A percentile compares a stretch with the other conserved stretches of the same genome.
phyloP scores from a whole-genome alignment of 2,888 invertebrate species.

The Amitus sp. region DNA sequence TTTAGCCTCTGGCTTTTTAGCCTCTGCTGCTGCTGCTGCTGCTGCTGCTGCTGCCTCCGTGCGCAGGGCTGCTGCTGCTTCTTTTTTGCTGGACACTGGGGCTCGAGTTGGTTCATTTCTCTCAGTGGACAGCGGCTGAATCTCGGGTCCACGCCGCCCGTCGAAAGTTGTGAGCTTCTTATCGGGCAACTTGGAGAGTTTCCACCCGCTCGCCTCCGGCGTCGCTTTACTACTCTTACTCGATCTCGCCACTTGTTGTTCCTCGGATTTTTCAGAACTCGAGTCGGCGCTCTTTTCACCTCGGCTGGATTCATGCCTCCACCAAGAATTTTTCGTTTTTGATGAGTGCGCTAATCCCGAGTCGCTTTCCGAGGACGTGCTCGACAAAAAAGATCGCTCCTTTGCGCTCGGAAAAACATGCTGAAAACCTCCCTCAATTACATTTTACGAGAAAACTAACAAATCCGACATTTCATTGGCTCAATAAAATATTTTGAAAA shows the following conservation, averaged over 20 bases:
- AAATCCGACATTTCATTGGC: too few species aligned
- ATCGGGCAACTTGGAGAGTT: conserved; percentile 76
- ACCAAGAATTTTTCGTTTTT: conserved; percentile 33
- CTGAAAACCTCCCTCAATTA: conserved; percentile 6
- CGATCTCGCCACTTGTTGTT: conserved; percentile 5
- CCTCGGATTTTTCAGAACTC: not conserved
- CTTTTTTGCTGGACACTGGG: conserved; percentile 60
- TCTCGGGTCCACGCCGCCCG: conserved; percentile 78
- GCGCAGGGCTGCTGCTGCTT: too few species aligned
- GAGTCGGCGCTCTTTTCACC: conserved; percentile 50
- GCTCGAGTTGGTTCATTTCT: conserved; percentile 75
- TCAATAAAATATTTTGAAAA: too few species aligned
- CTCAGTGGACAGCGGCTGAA: conserved; percentile 78
- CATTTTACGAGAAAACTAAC: too few species aligned
- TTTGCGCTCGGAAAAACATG: conserved; percentile 38
- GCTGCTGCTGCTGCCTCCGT: too few species aligned
- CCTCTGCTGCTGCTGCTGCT: conserved; percentile 52
- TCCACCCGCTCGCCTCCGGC: conserved; percentile 61
- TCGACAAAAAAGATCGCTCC: conserved; percentile 54
- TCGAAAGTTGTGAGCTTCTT: conserved; percentile 88
- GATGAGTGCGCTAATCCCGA: conserved; percentile 46
- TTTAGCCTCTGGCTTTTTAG: conserved; percentile 56
- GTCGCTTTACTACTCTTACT: too few species aligned
- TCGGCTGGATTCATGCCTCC: conserved; percentile 41
- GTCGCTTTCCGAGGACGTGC: conserved; percentile 60